phyloP scores from a whole-genome alignment of 2,888 invertebrate species.

The Metalampra italica region DNA sequence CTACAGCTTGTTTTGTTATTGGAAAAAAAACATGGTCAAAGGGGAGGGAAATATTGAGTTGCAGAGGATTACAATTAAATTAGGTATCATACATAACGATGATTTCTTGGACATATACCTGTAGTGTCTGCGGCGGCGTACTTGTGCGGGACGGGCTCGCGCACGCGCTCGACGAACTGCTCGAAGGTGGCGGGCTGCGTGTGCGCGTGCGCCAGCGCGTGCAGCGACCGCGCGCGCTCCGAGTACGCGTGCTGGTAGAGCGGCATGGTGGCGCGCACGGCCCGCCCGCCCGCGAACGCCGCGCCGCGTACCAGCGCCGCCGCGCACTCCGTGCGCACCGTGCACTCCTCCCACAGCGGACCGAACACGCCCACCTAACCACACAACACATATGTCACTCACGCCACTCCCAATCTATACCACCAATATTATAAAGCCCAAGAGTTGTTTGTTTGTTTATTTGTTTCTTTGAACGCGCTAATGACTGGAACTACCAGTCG shows the following conservation, averaged over 20 bases:
- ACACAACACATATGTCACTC: too few relatives aligned
- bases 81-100: too few relatives aligned
- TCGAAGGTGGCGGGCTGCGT: slow-evolving; percentile 94
- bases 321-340: slow-evolving; percentile 77
- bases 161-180: slow-evolving; percentile 78
- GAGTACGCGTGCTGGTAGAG: slow-evolving; percentile 96
- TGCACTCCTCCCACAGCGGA: slow-evolving; percentile 95
- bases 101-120: too few relatives aligned
- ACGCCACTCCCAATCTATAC: too few relatives aligned
- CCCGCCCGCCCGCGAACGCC: slow-evolving; percentile 94
- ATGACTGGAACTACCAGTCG: too few relatives aligned
- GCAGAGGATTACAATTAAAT: too few relatives aligned
- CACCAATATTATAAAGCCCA: too few relatives aligned
- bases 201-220: slow-evolving; percentile 90
- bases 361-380: slow-evolving; percentile 93
- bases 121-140: slow-evolving; percentile 4
- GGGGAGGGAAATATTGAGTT: too few relatives aligned
- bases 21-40: too few relatives aligned
- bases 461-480: too few relatives aligned
- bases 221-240: slow-evolving; percentile 91
- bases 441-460: too few relatives aligned
- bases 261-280: slow-evolving; percentile 92
- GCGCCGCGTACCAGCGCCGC: slow-evolving; percentile 92
- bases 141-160: slow-evolving; percentile 44
- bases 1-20: too few relatives aligned